phyloP scores from a whole-genome alignment of 2,797 vertebrate genomes.

The Odontamblyopus rebecca region DNA sequence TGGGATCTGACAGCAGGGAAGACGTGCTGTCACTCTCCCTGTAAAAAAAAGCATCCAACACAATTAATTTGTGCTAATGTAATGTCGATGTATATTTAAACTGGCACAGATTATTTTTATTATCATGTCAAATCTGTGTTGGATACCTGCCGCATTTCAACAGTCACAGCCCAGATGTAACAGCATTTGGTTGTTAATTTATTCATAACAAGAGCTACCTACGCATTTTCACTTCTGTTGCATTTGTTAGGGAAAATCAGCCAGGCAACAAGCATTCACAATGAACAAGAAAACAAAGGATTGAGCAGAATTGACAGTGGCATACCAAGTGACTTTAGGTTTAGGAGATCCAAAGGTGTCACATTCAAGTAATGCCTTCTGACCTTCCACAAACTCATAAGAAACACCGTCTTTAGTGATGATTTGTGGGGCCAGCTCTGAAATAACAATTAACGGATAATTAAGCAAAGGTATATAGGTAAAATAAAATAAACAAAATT shows the following conservation, averaged over 20 bases:
- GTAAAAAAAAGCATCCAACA: slow-evolving; percentile 15
- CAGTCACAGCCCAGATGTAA: slow-evolving; percentile 54
- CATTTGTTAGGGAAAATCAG: slow-evolving; percentile 18
- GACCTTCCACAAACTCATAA: slow-evolving; percentile 80
- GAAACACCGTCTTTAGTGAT: slow-evolving; percentile 74
- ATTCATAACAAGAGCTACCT: slow-evolving; percentile 40
- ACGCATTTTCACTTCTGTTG: slow-evolving; percentile 29
- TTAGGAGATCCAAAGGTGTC: slow-evolving; percentile 87
- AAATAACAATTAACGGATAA: slow-evolving; percentile 35
- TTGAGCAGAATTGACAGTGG: neutral
- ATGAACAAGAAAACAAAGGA: slow-evolving; percentile 2
- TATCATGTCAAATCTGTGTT: slow-evolving; percentile 25
- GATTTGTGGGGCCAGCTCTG: slow-evolving; percentile 87
- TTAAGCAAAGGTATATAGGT: slow-evolving; percentile 5
- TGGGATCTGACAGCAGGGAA: slow-evolving; percentile 73
- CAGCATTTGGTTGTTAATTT: slow-evolving; percentile 53
- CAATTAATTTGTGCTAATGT: slow-evolving; percentile 1
- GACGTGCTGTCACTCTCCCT: slow-evolving; percentile 64
- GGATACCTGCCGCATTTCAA: slow-evolving; percentile 25
- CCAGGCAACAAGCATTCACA: neutral
- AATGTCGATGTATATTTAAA: slow-evolving; percentile 7
- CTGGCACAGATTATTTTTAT: neutral
- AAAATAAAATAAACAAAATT: neutral
- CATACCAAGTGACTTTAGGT: slow-evolving; percentile 86
- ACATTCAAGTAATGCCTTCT: slow-evolving; percentile 80